Evolutionary conservation across 2,113 vertebrate species (phyloP).

Genomic region (Planiliza haematocheilus): DNA sequence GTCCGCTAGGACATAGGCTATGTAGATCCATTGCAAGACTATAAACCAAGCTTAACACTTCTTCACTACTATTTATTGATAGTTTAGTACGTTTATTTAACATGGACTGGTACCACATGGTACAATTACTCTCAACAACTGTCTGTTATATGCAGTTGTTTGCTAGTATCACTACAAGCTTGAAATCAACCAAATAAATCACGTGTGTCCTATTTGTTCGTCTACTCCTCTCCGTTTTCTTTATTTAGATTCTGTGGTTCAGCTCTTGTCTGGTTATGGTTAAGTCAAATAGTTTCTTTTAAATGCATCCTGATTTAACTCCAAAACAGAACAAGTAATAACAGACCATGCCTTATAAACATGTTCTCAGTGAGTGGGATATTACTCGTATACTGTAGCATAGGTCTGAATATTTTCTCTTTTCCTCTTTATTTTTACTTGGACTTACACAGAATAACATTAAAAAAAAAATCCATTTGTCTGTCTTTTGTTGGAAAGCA

Average conservation of each 20-base stretch:
- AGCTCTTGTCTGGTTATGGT: constrained; percentile 15
- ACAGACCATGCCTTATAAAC: constrained; percentile 1
- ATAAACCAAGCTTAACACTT: no score
- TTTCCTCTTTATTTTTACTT: not conserved
- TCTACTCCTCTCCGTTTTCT: not conserved
- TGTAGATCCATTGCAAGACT: no score
- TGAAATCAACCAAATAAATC: no score
- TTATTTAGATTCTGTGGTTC: not conserved
- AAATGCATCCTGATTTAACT: constrained; percentile 30
- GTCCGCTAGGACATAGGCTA: no score
- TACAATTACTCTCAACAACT: no score
- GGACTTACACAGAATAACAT: no score
- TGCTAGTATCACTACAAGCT: no score
- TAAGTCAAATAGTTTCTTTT: not conserved
- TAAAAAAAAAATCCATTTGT: constrained; percentile 3
- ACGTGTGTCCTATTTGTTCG: not conserved
- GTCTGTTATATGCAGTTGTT: no score
- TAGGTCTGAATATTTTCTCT: constrained; percentile 6
- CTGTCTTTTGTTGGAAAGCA: not conserved
- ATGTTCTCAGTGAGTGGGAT: constrained; percentile 31
- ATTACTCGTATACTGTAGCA: constrained; percentile 4
- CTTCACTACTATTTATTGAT: no score
- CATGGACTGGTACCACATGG: no score
- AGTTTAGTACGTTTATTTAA: no score
- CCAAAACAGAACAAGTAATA: constrained; percentile 7